Percentiles rank a stretch among this genome's conserved stretches.
Evolutionary conservation across 1,140 invertebrate genomes (phyloP).

Genomic region (Spodoptera litura): DNA sequence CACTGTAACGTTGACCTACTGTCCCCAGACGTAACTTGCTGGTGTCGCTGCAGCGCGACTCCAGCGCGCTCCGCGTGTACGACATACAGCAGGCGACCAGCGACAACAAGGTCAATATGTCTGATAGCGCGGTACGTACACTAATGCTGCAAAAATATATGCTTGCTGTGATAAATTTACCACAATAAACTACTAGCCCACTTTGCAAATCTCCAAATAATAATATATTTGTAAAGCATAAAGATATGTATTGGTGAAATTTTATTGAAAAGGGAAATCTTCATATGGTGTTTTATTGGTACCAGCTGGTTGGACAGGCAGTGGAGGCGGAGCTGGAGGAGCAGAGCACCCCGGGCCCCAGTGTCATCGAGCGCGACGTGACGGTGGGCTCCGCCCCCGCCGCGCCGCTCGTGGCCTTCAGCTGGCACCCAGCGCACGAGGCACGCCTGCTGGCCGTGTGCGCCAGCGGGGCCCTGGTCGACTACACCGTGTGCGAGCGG

Average conservation of each 20-base stretch:
- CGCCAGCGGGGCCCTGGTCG: slow-evolving; percentile 68
- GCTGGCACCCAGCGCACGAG: slow-evolving; percentile 93
- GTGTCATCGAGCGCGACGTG: slow-evolving; percentile 90
- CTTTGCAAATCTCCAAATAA: too few relatives aligned
- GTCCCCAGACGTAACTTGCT: slow-evolving; percentile 90
- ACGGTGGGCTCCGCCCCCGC: slow-evolving; percentile 81
- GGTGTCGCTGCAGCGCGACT: slow-evolving; percentile 91
- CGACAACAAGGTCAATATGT: slow-evolving; percentile 58
- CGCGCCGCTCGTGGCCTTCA: slow-evolving; percentile 89
- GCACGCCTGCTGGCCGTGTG: slow-evolving; percentile 91
- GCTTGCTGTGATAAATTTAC: too few relatives aligned
- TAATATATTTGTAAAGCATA: too few relatives aligned
- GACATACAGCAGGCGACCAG: slow-evolving; percentile 92
- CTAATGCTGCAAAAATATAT: too few relatives aligned
- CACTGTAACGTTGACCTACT: not conserved
- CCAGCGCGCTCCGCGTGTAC: slow-evolving; percentile 89
- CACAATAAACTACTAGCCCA: too few relatives aligned
- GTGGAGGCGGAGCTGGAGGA: slow-evolving; percentile 66
- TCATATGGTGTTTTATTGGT: not conserved
- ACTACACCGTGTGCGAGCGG: slow-evolving; percentile 92
- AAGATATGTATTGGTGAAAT: too few relatives aligned
- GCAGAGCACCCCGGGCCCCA: slow-evolving; percentile 79
- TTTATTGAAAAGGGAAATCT: too few relatives aligned
- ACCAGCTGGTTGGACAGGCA: slow-evolving; percentile 52
- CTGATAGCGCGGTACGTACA: slow-evolving; percentile 60